phyloP scores from a whole-genome alignment of 2,888 invertebrate genomes.

The Maniola hyperantus region DNA sequence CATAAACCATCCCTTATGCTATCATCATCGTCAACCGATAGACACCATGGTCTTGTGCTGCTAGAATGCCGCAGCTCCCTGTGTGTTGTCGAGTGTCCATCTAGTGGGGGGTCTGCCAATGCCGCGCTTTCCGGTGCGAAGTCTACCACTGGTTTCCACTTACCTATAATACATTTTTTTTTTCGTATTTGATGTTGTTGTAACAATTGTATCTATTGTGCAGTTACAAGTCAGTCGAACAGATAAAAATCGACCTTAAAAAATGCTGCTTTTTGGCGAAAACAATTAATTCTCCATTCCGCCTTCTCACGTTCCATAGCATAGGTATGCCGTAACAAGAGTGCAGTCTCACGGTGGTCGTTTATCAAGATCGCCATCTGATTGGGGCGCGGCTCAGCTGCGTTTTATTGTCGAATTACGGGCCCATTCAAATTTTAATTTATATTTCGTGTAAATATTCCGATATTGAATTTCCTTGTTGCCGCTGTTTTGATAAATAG shows the following conservation, averaged over 20 bases:
- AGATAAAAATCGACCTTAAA: background rate
- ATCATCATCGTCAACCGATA: no score
- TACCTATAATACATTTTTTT: no score
- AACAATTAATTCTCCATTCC: slow-evolving; percentile 36
- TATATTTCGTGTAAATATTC: slow-evolving; percentile 53
- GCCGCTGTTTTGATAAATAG: slow-evolving; percentile 25
- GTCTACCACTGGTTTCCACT: no score
- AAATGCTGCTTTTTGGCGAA: slow-evolving; percentile 3
- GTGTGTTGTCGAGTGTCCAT: no score
- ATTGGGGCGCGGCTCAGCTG: slow-evolving; percentile 79
- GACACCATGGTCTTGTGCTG: no score
- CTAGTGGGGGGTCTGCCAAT: no score
- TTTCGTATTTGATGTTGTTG: no score
- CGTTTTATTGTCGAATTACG: slow-evolving; percentile 80
- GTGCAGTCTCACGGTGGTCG: slow-evolving; percentile 79
- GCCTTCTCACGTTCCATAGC: slow-evolving; percentile 33
- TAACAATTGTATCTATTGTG: no score
- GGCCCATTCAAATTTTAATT: slow-evolving; percentile 76
- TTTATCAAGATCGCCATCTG: slow-evolving; percentile 81
- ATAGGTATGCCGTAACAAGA: slow-evolving; percentile 51
- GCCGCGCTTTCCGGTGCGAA: no score
- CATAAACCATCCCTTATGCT: no score
- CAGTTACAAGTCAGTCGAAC: no score
- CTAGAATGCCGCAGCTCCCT: no score
- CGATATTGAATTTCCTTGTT: slow-evolving; percentile 52